phyloP scores from a whole-genome alignment of 64 coral and sea anemone species.

The Astreopora myriophthalma region DNA sequence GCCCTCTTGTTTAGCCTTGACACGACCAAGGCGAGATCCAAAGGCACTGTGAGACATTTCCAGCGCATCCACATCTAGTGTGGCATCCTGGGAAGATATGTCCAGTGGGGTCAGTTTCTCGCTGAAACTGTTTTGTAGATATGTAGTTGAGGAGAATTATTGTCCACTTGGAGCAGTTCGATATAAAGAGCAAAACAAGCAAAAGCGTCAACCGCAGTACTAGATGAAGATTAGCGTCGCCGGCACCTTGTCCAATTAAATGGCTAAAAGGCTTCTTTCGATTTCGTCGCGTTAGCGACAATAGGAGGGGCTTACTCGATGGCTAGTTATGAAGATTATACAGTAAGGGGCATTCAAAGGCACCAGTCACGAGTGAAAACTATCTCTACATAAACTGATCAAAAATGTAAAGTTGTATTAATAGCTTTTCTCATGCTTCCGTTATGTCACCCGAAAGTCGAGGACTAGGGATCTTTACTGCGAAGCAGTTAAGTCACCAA shows the following conservation, averaged over 20 bases:
- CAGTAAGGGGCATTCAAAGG: too few relatives aligned
- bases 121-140: constrained; percentile 67
- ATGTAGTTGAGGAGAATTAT: neutral
- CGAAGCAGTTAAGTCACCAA: neutral
- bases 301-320: neutral
- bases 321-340: neutral
- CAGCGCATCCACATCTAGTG: constrained; percentile 69
- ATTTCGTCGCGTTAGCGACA: too few relatives aligned
- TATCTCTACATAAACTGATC: too few relatives aligned
- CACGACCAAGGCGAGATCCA: constrained; percentile 66
- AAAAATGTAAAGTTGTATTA: too few relatives aligned
- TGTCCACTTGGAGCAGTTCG: neutral
- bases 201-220: too few relatives aligned
- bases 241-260: too few relatives aligned
- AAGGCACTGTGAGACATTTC: constrained; percentile 67
- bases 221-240: too few relatives aligned
- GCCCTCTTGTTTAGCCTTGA: constrained; percentile 32
- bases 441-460: too few relatives aligned
- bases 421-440: too few relatives aligned
- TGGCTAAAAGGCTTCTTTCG: too few relatives aligned
- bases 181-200: neutral
- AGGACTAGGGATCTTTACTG: too few relatives aligned
- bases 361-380: too few relatives aligned
- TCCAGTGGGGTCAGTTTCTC: constrained; percentile 77
- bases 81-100: constrained; percentile 29